A percentile compares a stretch with the other conserved stretches of the same genome.
Evolutionary conservation across 2,888 invertebrate species (phyloP).

Genomic region (Apeira syringaria): DNA sequence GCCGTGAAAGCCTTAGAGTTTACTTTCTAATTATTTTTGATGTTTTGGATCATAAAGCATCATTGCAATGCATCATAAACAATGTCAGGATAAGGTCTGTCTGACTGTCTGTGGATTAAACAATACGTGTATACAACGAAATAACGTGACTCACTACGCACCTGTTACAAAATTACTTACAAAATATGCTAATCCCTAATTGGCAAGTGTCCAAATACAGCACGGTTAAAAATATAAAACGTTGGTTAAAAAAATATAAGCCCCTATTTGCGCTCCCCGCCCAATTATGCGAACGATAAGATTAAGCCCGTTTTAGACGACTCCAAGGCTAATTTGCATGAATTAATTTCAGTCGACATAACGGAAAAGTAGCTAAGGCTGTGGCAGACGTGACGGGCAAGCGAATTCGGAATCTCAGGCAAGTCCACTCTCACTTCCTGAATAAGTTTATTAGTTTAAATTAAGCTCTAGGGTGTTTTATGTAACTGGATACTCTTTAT

Average conservation of each 20-base stretch:
- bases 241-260: constrained; percentile 38
- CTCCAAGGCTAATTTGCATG: constrained; percentile 60
- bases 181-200: constrained; percentile 30
- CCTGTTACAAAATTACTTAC: too few species aligned
- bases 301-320: constrained; percentile 64
- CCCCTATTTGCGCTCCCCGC: constrained; percentile 46
- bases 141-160: too few species aligned
- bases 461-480: constrained; percentile 14
- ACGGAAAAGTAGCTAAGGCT: constrained; percentile 46
- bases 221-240: constrained; percentile 20
- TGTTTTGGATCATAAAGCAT: too few species aligned
- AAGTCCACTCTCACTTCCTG: constrained; percentile 3
- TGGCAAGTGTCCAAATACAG: constrained; percentile 43
- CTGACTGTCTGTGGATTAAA: too few species aligned
- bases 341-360: constrained; percentile 63
- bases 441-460: constrained; percentile 19
- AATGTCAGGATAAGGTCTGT: too few species aligned
- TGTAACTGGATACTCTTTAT: too few species aligned
- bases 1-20: too few species aligned
- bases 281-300: constrained; percentile 63
- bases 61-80: too few species aligned
- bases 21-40: too few species aligned
- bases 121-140: too few species aligned
- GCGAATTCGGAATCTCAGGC: constrained; percentile 44
- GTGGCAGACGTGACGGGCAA: constrained; percentile 52